phyloP scores from a whole-genome alignment of 1,140 invertebrate species.

The Hormaphis cornu region DNA sequence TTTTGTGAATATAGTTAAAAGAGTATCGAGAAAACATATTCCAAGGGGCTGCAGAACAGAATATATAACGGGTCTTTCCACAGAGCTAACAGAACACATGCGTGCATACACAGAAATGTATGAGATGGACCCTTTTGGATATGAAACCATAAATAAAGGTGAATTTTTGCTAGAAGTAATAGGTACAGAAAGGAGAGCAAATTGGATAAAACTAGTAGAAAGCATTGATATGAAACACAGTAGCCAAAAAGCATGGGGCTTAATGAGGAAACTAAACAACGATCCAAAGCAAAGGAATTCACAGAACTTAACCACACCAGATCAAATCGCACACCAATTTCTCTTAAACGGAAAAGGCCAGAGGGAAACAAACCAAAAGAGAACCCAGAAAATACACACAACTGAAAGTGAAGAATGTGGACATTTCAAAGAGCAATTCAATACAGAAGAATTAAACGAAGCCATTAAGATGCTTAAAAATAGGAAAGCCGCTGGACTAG shows the following conservation, averaged over 20 bases:
- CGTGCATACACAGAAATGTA: neutral
- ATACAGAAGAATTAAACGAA: slow-evolving; percentile 19
- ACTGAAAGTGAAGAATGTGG: slow-evolving; percentile 7
- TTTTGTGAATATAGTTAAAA: slow-evolving; percentile 7
- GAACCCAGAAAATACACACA: neutral
- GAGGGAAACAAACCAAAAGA: neutral
- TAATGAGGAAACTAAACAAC: slow-evolving; percentile 7
- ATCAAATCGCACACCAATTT: slow-evolving; percentile 21
- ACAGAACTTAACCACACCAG: slow-evolving; percentile 11
- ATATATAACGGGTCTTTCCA: slow-evolving; percentile 17
- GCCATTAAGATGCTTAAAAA: neutral
- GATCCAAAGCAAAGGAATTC: neutral
- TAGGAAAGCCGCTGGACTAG: slow-evolving; percentile 17
- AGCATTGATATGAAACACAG: slow-evolving; percentile 18
- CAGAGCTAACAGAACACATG: neutral
- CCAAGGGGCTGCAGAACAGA: slow-evolving; percentile 29
- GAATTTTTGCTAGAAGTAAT: neutral
- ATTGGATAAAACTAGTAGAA: slow-evolving; percentile 2
- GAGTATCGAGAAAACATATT: slow-evolving; percentile 16
- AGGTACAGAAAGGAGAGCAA: neutral
- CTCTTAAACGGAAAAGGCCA: slow-evolving; percentile 11
- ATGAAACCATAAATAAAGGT: slow-evolving; percentile 2
- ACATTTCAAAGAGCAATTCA: neutral
- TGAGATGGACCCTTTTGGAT: neutral
- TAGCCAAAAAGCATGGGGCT: neutral